Conservation (phyloP, 2,797 vertebrate species). For the Trichosurus vulpecula region DNA sequence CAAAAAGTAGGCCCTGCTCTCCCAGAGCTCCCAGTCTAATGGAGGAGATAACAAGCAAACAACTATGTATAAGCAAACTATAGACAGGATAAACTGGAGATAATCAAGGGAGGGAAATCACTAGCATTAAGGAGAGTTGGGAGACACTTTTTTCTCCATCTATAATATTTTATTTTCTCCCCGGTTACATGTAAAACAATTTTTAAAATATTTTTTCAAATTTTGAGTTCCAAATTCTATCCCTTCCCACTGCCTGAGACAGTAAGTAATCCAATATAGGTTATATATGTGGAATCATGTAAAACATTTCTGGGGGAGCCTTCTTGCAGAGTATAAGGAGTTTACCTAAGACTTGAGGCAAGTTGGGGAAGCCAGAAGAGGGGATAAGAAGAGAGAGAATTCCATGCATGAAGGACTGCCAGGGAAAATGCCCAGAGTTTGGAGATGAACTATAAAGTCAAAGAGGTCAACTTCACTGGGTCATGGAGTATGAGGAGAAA, state of each 20-base stretch:
- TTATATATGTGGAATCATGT: background rate
- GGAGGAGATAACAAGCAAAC: background rate
- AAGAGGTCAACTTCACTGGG: background rate
- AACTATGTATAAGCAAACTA: background rate
- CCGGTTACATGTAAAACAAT: background rate
- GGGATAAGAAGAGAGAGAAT: background rate
- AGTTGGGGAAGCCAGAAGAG: background rate
- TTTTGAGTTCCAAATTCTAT: background rate
- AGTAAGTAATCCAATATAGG: background rate
- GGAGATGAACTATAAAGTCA: background rate
- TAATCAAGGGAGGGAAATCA: background rate
- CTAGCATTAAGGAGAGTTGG: background rate
- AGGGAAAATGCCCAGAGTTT: background rate
- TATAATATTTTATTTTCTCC: too few species aligned
- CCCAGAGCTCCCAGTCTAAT: too few species aligned
- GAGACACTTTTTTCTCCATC: background rate
- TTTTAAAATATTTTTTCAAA: background rate
- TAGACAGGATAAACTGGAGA: too few species aligned
- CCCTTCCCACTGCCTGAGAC: background rate
- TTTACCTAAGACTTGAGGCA: background rate
- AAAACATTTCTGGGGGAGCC: background rate
- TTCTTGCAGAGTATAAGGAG: background rate
- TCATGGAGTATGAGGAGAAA: background rate
- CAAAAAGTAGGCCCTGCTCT: background rate
- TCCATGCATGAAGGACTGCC: background rate